Evolutionary conservation across 2,888 invertebrate species (phyloP).

Genomic region (Pristionchus japonicus): DNA sequence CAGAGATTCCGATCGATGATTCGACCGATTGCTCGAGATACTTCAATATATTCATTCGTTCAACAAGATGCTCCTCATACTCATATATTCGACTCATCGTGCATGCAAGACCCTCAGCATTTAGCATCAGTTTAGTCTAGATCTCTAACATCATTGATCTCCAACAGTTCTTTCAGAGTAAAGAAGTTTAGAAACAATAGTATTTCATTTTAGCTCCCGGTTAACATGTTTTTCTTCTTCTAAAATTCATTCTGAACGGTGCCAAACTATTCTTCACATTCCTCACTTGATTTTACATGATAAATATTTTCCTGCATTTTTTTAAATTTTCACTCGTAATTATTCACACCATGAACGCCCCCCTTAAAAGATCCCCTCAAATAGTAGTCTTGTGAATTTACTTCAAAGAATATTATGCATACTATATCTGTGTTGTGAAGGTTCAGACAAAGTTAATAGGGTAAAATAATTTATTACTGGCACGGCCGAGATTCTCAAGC

Average conservation of each 20-base stretch:
- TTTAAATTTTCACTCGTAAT: no score
- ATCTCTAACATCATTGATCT: background rate
- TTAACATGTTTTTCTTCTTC: background rate
- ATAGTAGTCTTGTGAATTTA: no score
- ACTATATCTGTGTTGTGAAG: no score
- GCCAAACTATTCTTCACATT: background rate
- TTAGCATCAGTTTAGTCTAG: conserved; percentile 30
- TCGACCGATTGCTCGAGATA: conserved; percentile 33
- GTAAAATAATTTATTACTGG: no score
- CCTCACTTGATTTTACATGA: conserved; percentile 24
- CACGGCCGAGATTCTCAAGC: no score
- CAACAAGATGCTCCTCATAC: conserved; percentile 33
- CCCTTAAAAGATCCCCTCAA: no score
- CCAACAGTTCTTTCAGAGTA: conserved; percentile 35
- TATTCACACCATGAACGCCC: no score
- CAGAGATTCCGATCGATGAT: conserved; percentile 37
- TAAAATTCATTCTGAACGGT: background rate
- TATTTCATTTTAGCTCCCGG: background rate
- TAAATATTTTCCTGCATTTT: no score
- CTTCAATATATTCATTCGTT: conserved; percentile 36
- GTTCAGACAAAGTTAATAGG: no score
- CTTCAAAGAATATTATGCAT: no score
- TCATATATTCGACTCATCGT: conserved; percentile 40
- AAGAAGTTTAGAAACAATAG: background rate
- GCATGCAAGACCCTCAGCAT: conserved; percentile 33